Conservation (phyloP, 53 echinoderm and acorn worm species). For the Antedon mediterranea region DNA sequence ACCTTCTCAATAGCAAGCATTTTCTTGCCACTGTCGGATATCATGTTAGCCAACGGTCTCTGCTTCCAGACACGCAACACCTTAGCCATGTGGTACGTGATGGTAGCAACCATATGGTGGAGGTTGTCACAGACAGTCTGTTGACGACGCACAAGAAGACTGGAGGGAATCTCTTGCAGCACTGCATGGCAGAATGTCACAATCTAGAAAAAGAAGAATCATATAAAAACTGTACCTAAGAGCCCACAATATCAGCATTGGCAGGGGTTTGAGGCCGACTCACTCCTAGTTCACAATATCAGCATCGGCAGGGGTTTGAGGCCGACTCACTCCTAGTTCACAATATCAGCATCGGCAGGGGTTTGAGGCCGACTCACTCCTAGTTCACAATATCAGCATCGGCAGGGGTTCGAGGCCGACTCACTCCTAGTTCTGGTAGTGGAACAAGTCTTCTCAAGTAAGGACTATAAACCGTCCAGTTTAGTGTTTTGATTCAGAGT, state of each 20-base stretch:
- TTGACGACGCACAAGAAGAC: conserved; percentile 72
- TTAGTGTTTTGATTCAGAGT: no score
- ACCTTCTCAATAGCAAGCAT: conserved; percentile 87
- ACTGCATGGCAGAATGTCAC: conserved; percentile 82
- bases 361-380: no score
- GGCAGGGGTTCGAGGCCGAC: no score
- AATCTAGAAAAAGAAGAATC: conserved; percentile 29
- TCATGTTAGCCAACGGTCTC: conserved; percentile 56
- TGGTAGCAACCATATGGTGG: conserved; percentile 88
- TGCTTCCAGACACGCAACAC: conserved; percentile 85
- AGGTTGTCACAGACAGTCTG: conserved; percentile 77
- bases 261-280: no score
- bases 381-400: no score
- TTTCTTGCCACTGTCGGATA: conserved; percentile 82
- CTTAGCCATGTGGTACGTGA: conserved; percentile 91
- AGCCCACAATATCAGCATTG: neutral
- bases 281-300: no score
- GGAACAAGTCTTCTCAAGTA: no score
- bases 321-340: no score
- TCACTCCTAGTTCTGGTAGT: no score
- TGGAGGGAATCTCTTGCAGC: conserved; percentile 69
- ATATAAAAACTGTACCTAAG: neutral
- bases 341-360: no score
- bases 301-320: no score
- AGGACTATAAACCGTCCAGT: no score